Conservation (phyloP, 2,888 invertebrate species). For the Cataglyphis cursor region DNA sequence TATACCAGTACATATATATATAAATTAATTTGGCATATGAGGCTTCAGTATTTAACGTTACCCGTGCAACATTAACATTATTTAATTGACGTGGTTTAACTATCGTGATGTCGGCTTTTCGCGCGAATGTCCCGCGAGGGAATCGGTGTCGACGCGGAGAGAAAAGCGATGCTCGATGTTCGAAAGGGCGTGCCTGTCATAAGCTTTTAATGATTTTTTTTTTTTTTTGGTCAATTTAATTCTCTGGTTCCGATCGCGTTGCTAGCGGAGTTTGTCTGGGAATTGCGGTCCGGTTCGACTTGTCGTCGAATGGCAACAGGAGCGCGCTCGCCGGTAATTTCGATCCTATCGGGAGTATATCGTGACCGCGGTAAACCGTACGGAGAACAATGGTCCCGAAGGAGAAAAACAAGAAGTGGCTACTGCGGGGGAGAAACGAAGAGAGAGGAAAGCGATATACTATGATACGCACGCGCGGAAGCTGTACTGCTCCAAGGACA, state of each 20-base stretch:
- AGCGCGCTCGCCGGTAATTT: constrained; percentile 31
- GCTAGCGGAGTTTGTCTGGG: not conserved
- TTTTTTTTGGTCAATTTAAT: constrained; percentile 55
- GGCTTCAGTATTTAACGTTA: constrained; percentile 19
- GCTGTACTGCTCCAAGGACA: not conserved
- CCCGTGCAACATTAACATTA: constrained; percentile 10
- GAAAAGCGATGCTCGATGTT: not conserved
- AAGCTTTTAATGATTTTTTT: constrained; percentile 49
- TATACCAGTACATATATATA: not conserved
- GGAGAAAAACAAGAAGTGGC: constrained; percentile 45
- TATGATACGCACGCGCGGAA: constrained; percentile 1
- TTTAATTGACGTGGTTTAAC: constrained; percentile 4
- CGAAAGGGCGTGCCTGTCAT: not conserved
- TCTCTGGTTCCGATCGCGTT: constrained; percentile 21
- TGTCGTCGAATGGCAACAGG: not conserved
- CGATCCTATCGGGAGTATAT: constrained; percentile 49
- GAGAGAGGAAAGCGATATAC: constrained; percentile 18
- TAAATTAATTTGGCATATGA: constrained; percentile 33
- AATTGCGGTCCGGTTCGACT: constrained; percentile 38
- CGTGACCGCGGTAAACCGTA: constrained; percentile 28
- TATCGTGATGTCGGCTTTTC: not conserved
- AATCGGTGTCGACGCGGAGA: not conserved
- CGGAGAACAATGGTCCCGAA: constrained; percentile 49
- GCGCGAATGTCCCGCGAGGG: not conserved
- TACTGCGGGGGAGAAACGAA: constrained; percentile 4